A percentile compares a stretch with the other conserved stretches of the same genome.
phyloP scores from a whole-genome alignment of 2,888 invertebrate genomes.

The Hypena proboscidalis region DNA sequence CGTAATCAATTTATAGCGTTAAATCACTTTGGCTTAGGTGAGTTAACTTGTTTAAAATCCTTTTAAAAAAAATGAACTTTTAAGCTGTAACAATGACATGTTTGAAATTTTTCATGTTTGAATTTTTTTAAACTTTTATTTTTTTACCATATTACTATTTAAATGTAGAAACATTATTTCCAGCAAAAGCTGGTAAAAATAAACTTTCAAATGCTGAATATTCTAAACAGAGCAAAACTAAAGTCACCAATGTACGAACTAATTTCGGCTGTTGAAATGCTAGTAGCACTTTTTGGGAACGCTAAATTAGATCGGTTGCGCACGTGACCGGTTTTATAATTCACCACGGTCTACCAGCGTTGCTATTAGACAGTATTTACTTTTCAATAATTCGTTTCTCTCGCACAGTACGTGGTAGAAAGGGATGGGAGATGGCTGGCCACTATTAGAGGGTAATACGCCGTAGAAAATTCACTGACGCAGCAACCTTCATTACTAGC shows the following conservation, averaged over 20 bases:
- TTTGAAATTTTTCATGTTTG: no score
- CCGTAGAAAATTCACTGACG: conserved; percentile 53
- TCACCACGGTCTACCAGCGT: conserved; percentile 49
- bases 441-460: conserved; percentile 46
- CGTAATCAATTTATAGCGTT: no score
- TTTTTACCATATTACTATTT: no score
- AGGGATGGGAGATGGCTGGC: conserved; percentile 28
- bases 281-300: conserved; percentile 68
- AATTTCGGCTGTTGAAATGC: conserved; percentile 65
- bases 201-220: conserved; percentile 17
- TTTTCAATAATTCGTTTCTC: conserved; percentile 42
- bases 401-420: conserved; percentile 26
- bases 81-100: no score
- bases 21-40: no score
- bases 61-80: no score
- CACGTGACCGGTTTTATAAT: conserved; percentile 71
- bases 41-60: no score
- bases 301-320: conserved; percentile 71
- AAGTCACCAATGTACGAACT: conserved; percentile 55
- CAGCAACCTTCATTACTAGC: conserved; percentile 58
- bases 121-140: no score
- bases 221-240: conserved; percentile 23
- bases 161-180: no score
- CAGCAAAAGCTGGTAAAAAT: no score
- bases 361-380: conserved; percentile 58